These are phyloP conservation scores for Apamea anceps DNA, from an alignment of 2,888 invertebrate genomes.

Conservation along the genomic window DNA sequence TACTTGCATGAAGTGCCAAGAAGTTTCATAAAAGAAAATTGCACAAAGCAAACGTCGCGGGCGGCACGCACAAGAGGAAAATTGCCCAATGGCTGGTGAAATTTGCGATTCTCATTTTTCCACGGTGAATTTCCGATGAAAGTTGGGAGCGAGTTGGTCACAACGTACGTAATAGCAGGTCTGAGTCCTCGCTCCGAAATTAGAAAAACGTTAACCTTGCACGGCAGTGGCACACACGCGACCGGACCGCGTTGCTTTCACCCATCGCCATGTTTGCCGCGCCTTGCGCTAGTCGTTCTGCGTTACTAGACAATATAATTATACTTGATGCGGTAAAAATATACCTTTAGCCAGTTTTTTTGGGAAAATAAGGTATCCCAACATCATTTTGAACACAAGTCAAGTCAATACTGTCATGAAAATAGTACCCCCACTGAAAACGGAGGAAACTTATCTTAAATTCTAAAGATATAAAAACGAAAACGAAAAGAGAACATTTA, in stretches of 20 bases:
- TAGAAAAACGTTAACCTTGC: constrained; percentile 88
- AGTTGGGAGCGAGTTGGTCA: constrained; percentile 78
- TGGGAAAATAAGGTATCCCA: not conserved
- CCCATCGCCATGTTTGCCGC: constrained; percentile 81
- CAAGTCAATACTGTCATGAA: no score
- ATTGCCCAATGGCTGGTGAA: constrained; percentile 70
- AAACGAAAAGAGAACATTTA: not conserved
- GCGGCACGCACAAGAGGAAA: constrained; percentile 68
- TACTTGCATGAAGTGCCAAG: constrained; percentile 24
- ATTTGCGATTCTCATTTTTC: constrained; percentile 79
- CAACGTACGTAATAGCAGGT: constrained; percentile 81
- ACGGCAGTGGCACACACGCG: constrained; percentile 82
- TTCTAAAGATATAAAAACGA: not conserved
- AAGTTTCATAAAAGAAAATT: constrained; percentile 53
- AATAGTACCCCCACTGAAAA: not conserved
- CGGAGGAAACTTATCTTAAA: not conserved
- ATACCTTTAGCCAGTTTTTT: not conserved
- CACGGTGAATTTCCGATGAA: constrained; percentile 85
- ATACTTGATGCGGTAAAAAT: constrained; percentile 58
- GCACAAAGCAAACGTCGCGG: constrained; percentile 41
- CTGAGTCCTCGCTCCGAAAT: constrained; percentile 84
- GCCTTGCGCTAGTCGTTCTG: constrained; percentile 72
- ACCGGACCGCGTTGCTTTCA: constrained; percentile 83
- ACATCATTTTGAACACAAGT: not conserved
- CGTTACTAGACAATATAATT: constrained; percentile 80